Conservation (phyloP, 2,888 invertebrate genomes). For the Drosophila helvetica region DNA sequence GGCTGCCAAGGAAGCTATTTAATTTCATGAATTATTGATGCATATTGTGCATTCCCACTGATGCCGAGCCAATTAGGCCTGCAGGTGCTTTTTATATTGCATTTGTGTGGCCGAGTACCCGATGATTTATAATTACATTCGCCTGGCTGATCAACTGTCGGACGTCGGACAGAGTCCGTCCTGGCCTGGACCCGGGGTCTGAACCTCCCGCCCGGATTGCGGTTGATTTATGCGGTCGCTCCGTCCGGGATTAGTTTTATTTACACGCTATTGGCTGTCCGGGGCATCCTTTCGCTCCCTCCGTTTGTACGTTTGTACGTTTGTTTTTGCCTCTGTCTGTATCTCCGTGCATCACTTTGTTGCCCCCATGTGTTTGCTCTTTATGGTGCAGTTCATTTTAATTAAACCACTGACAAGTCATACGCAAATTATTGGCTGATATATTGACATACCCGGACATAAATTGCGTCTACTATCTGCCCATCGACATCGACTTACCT, state of each 20-base stretch:
- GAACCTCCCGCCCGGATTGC: slow-evolving; percentile 48
- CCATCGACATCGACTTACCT: slow-evolving; percentile 39
- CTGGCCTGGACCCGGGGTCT: neutral
- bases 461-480: slow-evolving; percentile 12
- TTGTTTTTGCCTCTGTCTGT: slow-evolving; percentile 6
- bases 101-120: slow-evolving; percentile 34
- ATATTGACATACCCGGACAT: slow-evolving; percentile 22
- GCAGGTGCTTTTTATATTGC: slow-evolving; percentile 51
- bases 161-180: neutral
- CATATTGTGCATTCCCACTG: slow-evolving; percentile 49
- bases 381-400: slow-evolving; percentile 64
- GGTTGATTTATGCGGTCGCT: slow-evolving; percentile 77
- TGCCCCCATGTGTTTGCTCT: slow-evolving; percentile 18
- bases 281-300: slow-evolving; percentile 4
- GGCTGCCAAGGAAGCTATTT: slow-evolving; percentile 57
- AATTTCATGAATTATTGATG: slow-evolving; percentile 76
- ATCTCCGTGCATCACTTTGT: slow-evolving; percentile 22
- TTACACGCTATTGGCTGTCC: slow-evolving; percentile 50
- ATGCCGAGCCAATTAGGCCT: slow-evolving; percentile 55
- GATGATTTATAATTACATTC: slow-evolving; percentile 55
- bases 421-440: slow-evolving; percentile 42
- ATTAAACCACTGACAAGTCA: slow-evolving; percentile 64
- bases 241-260: slow-evolving; percentile 69
- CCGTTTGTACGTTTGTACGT: neutral
- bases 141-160: slow-evolving; percentile 31